Conservation (phyloP, 2,888 invertebrate species). For the Theretra japonica region DNA sequence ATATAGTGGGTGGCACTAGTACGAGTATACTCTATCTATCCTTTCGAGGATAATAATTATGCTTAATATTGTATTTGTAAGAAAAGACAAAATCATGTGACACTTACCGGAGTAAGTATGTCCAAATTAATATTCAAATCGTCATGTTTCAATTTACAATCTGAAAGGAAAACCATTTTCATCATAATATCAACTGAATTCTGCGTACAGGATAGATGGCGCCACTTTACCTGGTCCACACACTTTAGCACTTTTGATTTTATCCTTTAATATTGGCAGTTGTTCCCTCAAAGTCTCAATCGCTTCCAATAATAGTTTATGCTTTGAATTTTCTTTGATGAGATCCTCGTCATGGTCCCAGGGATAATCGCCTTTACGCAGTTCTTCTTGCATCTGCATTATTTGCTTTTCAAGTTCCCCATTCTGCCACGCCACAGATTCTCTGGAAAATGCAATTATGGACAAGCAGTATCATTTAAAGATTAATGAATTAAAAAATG, state of each 20-base stretch:
- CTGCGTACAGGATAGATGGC: neutral
- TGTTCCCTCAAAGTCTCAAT: conserved; percentile 70
- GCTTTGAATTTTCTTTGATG: conserved; percentile 66
- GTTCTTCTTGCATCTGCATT: conserved; percentile 72
- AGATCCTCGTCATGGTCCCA: conserved; percentile 77
- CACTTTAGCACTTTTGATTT: conserved; percentile 76
- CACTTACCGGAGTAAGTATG: conserved; percentile 75
- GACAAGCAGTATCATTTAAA: no score
- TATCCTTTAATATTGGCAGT: conserved; percentile 72
- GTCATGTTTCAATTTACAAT: conserved; percentile 81
- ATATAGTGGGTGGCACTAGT: no score
- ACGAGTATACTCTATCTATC: no score
- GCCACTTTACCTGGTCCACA: conserved; percentile 71
- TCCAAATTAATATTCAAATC: conserved; percentile 82
- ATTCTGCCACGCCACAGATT: conserved; percentile 79
- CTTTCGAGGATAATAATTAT: no score
- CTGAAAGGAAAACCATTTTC: conserved; percentile 55
- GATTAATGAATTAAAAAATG: neutral
- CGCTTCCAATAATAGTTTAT: conserved; percentile 71
- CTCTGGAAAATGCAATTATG: conserved; percentile 52
- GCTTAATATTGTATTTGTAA: neutral
- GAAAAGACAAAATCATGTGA: conserved; percentile 7
- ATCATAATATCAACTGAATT: neutral
- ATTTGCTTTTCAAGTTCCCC: conserved; percentile 79
- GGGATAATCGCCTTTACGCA: conserved; percentile 69